Base-by-base conservation (phyloP, 1,140 invertebrate species). In the Anoplophora glabripennis region DNA sequence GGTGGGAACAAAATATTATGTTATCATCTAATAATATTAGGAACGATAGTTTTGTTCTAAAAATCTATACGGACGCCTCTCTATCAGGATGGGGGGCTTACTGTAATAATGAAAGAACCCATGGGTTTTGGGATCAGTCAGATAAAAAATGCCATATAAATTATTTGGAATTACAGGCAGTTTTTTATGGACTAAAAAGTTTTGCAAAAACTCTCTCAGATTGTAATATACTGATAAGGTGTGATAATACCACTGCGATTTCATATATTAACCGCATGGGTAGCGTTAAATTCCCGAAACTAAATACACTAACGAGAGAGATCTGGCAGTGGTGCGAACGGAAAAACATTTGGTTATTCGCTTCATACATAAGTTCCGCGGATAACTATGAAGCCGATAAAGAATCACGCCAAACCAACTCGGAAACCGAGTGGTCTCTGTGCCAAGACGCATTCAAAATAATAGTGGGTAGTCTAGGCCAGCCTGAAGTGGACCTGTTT, bases 211-310 rank as follows among this genome's bases (percentile, higher is more conserved):
- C n/a, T n/a, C n/a, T n/a, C n/a, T n/a, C 21, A 57, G 64, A 72
- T 46, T 71, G 67, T 55, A 12, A 65, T 9, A 71, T 75, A 38
- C 55, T 73, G 42, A 36, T 73, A 15, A 60, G 75, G 12, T 48
- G 72, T 0, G 76, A 78, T 35, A 76, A 77, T 46, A 76, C 67
- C 0, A 76, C 72, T 4, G 75, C 75, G 68, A 76, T n/a, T 64
- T 28, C 21, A 5, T 28, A 28, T 28, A 28, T 28, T 3, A 28
- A 28, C 5, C 21, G 21, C 5, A 28, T 28, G 21, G 21, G 21
- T 3, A 28, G 21, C 21, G 5, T 28, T 28, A 2, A 28, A 5
- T 28, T 3, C 70, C 11, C 73, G 75, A 35, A 64, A 75, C 49
- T 76, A 36, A 69, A 66, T 46, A 12, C 48, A n/a, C 11, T 76